Base-by-base conservation (phyloP, 2,888 invertebrate species). In the Harmothoe impar region DNA sequence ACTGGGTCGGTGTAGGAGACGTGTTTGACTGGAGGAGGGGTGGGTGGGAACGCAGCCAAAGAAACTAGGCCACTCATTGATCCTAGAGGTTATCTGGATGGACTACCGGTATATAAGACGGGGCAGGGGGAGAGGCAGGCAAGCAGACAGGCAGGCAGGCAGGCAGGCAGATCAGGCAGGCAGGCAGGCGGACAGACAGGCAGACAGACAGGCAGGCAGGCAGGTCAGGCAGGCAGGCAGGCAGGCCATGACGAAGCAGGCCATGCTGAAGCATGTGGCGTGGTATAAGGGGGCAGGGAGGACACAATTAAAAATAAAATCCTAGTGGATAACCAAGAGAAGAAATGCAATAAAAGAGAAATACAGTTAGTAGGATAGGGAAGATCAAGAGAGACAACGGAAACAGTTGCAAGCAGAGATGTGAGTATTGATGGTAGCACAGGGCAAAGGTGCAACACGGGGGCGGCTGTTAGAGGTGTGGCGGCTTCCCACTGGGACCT, bases 31-130 rank as follows among this genome's bases (percentile, higher is more conserved):
- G 72, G 3, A 17, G 29, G 29, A 72, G 72, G 20, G 25, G 72
- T n/a, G 62, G 62, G 20, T 62, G 3, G 43, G 62, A 15, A 20
- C 3, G 3, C 72, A 72, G 72, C 72, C 72, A 72, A 72, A 72
- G 72, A 72, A 72, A 72, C 5, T 72, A 25, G 72, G 72, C 72
- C 72, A 72, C 72, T 72, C 72, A 72, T 72, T 72, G 72, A 72
- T 72, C 72, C 29, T 62, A 29, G 29, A 0, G 17, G 72, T 72
- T 72, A 72, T 72, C 72, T n/a, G 7, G 15, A 15, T 5, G 25
- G 72, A 29, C 72, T 72, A n/a, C n/a, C n/a, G n/a, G n/a, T n/a
- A n/a, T n/a, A n/a, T n/a, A 72, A 72, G 25, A 29, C 72, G 25
- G 72, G 15, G 15, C 72, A n/a, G 23, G 72, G 72, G 25, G 15